Base-by-base conservation (phyloP, 2,797 vertebrate species). In the Sebastes oblongus region DNA sequence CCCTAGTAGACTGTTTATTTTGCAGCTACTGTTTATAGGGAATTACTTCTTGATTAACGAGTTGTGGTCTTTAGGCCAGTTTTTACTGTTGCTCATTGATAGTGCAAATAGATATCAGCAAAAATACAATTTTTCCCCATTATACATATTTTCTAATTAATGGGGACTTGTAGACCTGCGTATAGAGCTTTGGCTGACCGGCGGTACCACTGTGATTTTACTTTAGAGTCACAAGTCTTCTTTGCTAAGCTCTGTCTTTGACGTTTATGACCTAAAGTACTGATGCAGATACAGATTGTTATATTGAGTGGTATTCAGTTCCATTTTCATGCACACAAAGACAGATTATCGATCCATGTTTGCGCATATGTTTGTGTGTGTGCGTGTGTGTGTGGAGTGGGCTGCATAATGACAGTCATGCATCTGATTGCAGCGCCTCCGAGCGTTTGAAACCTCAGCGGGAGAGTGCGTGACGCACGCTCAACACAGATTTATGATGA, bases 381-480 rank as follows among this genome's bases (percentile, higher is more conserved):
- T 12, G 16, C 46, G 25, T 36, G 22, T 36, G 62, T 46, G 75
- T 36, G 61, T 80, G 65, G 50, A 69, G 68, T 54, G 46, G 50
- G 70, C 77, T 68, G 62, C 69, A 55, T 62, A 74, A 69, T 66
- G 66, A 71, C 68, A 69, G 58, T 78, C 74, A 82, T 73, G 81
- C 59, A 77, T 85, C 75, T 86, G 78, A 87, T 77, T 84, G 81
- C 54, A 62, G 75, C 22, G 73, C 67, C 34, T 69, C 67, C 2
- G 10, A 75, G 32, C 18, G 11, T 78, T 82, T 65, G 46, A 78
- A 86, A 74, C 54, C 75, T 80, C 75, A 56, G 68, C 75, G 32
- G 71, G 56, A 66, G 62, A 66, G 62, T 59, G 64, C 27, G 71
- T 85, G 85, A 75, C 73, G 80, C 75, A 71, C 42, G 71, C 67